A percentile compares a stretch with the other conserved stretches of the same genome.
Conservation (phyloP, 2,888 invertebrate genomes). For the Leptothorax acervorum region DNA sequence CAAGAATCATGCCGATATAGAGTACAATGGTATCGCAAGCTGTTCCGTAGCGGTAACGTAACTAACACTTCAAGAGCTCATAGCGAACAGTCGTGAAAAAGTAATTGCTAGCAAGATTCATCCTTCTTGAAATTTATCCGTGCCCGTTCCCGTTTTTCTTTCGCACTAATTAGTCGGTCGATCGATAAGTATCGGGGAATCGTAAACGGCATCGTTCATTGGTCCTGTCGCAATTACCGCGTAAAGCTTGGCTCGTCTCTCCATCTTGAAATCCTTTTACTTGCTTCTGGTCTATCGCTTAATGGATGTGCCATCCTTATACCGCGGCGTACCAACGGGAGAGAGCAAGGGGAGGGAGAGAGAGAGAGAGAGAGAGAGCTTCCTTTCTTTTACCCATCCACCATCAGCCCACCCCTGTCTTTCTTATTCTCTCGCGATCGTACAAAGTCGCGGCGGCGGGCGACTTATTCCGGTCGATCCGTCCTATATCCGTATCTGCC, state of each 20-base stretch:
- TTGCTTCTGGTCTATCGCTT: slow-evolving; percentile 51
- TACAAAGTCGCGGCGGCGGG: slow-evolving; percentile 60
- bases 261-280: slow-evolving; percentile 63
- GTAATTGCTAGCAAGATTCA: slow-evolving; percentile 50
- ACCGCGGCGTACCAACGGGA: slow-evolving; percentile 4
- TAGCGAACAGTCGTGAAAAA: slow-evolving; percentile 39
- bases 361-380: not conserved
- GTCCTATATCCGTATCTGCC: slow-evolving; percentile 59
- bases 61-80: slow-evolving; percentile 20
- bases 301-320: slow-evolving; percentile 64
- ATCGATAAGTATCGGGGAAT: slow-evolving; percentile 44
- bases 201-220: slow-evolving; percentile 55
- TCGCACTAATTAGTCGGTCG: slow-evolving; percentile 57
- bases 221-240: slow-evolving; percentile 58
- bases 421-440: slow-evolving; percentile 59
- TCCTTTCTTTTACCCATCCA: slow-evolving; percentile 41
- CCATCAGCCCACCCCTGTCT: slow-evolving; percentile 19
- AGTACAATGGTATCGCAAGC: slow-evolving; percentile 21
- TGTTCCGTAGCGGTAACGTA: slow-evolving; percentile 8
- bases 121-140: slow-evolving; percentile 27
- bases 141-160: slow-evolving; percentile 17
- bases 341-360: not conserved
- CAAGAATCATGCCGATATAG: slow-evolving; percentile 17
- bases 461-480: slow-evolving; percentile 74
- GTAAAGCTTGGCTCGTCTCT: slow-evolving; percentile 52